These are phyloP conservation scores for Platichthys flesus DNA, from an alignment of 2,113 vertebrate genomes.

Conservation along the genomic window DNA sequence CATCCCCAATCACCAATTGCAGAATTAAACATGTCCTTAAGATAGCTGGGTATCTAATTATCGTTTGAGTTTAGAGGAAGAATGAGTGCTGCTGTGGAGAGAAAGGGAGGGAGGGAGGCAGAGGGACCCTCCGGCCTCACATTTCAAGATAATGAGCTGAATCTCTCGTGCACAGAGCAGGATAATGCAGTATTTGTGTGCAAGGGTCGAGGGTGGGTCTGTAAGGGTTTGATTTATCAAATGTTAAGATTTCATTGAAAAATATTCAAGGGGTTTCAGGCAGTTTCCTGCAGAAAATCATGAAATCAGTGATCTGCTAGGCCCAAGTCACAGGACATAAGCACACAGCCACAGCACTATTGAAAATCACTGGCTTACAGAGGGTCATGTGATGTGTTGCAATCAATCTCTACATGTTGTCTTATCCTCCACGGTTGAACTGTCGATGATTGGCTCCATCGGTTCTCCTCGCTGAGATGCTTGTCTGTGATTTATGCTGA, in stretches of 20 bases:
- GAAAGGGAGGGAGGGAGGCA: not conserved
- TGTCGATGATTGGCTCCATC: conserved; percentile 5
- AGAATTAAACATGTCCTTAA: conserved; percentile 56
- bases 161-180: not conserved
- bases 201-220: not conserved
- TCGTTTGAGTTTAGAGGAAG: conserved; percentile 2
- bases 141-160: conserved; percentile 9
- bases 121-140: not conserved
- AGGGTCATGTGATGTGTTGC: not conserved
- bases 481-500: conserved; percentile 16
- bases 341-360: not conserved
- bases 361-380: not conserved
- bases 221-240: not conserved
- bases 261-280: not conserved
- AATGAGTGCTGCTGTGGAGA: not conserved
- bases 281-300: not conserved
- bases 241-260: not conserved
- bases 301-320: not conserved
- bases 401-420: not conserved
- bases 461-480: not conserved
- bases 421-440: not conserved
- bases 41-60: conserved; percentile 22
- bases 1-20: conserved; percentile 51
- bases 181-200: not conserved
- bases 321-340: not conserved